A percentile compares a stretch with the other conserved stretches of the same genome.
These are phyloP conservation scores for Pyrgus malvae DNA, from an alignment of 2,888 invertebrate genomes.

Conservation along the genomic window DNA sequence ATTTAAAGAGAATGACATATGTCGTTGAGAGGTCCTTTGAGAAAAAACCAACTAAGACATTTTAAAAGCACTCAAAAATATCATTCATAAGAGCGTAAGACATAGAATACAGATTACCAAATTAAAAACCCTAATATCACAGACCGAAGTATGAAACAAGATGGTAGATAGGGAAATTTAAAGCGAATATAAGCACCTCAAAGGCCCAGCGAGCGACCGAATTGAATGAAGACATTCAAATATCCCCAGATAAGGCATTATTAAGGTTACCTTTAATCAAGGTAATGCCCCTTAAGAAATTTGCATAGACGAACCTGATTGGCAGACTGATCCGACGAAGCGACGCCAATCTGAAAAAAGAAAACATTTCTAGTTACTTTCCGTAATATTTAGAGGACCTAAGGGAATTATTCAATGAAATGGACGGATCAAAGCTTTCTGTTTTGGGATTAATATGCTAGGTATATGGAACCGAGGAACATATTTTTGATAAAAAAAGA, in stretches of 20 bases:
- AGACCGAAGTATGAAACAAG: conserved; percentile 19
- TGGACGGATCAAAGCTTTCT: conserved; percentile 11
- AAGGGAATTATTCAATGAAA: conserved; percentile 1
- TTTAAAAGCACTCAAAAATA: too few species aligned
- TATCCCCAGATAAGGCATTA: conserved; percentile 25
- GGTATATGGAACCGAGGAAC: neutral
- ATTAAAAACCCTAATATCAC: conserved; percentile 19
- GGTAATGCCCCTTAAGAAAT: conserved; percentile 28
- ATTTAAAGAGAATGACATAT: too few species aligned
- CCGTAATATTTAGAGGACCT: conserved; percentile 3
- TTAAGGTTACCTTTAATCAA: conserved; percentile 28
- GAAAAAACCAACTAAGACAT: too few species aligned
- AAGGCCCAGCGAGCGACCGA: conserved; percentile 13
- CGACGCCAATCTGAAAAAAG: conserved; percentile 18
- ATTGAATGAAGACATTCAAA: conserved; percentile 26
- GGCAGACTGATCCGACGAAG: conserved; percentile 3
- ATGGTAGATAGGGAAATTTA: conserved; percentile 21
- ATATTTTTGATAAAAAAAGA: neutral
- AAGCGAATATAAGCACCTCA: conserved; percentile 14
- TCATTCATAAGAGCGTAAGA: neutral
- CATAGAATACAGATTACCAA: conserved; percentile 21
- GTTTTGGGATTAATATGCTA: neutral
- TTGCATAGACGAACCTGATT: conserved; percentile 27
- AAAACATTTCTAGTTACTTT: conserved; percentile 18
- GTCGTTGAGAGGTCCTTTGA: too few species aligned